A percentile compares a stretch with the other conserved stretches of the same genome.
Evolutionary conservation across 1,140 invertebrate species (phyloP).

Genomic region (Sinella curviseta): DNA sequence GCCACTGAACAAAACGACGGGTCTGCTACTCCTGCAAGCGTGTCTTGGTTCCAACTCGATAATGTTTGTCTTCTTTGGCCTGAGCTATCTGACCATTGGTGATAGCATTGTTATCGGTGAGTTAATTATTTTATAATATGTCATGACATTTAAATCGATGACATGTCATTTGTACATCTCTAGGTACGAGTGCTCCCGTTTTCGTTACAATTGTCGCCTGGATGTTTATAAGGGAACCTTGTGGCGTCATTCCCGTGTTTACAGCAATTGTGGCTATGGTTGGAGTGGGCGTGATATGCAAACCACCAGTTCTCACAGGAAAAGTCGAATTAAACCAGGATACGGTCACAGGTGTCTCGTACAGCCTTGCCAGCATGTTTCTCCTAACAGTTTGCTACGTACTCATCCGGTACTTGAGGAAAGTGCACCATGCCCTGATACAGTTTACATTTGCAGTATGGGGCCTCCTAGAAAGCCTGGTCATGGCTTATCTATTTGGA

Average conservation of each 20-base stretch:
- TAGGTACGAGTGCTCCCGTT: conserved; percentile 34
- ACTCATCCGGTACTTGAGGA: conserved; percentile 36
- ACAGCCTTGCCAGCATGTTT: conserved; percentile 29
- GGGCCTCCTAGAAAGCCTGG: conserved; percentile 29
- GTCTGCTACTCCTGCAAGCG: not conserved
- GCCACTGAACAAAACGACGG: not conserved
- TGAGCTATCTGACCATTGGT: conserved; percentile 19
- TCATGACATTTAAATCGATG: no score
- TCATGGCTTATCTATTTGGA: conserved; percentile 12
- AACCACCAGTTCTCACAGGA: conserved; percentile 36
- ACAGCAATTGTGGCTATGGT: conserved; percentile 19
- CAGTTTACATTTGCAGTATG: conserved; percentile 25
- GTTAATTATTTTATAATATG: no score
- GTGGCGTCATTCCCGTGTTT: conserved; percentile 13
- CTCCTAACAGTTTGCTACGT: conserved; percentile 24
- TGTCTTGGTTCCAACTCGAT: conserved; percentile 14
- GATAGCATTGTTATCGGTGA: conserved; percentile 28
- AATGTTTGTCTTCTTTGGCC: conserved; percentile 27
- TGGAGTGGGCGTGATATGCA: conserved; percentile 28
- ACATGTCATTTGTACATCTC: no score
- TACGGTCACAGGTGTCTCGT: not conserved
- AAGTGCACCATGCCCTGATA: conserved; percentile 32
- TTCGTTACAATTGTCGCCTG: conserved; percentile 29
- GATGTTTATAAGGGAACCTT: conserved; percentile 26
- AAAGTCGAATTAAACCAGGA: not conserved